Base-by-base conservation (phyloP, 35 echinoderm and acorn worm species). In the Patiria miniata region DNA sequence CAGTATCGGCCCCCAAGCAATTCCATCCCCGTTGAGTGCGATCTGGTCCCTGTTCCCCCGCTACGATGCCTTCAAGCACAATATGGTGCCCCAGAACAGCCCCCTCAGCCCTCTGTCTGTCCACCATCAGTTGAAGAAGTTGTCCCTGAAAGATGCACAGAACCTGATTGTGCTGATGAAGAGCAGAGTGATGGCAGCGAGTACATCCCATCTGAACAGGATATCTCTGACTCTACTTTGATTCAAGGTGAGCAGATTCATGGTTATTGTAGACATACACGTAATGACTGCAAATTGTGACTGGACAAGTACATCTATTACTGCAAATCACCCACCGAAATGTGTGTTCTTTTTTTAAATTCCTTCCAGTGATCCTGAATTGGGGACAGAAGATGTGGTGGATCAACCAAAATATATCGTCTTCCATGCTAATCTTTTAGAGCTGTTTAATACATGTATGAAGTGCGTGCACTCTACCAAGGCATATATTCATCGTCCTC, bases 381-480 rank as follows among this genome's bases (percentile, higher is more conserved):
- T 18, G 8, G 60, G 8, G 12, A 65, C 14, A 21, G 14, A 65
- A 18, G 60, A 65, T 65, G 12, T 21, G 60, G 60, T 65, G 12
- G 60, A 65, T 65, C 60, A 65, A 32, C 60, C 60, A n/a, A 65
- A 65, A 21, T 65, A 65, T 2, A 65, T 65, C 2, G 60, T 65
- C 7, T 65, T 65, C 30, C 60, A 23, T 22, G 7, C 7, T 22
- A 1, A 65, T 21, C 30, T 65, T 9, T 8, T 65, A 21, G 14
- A 65, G 22, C 60, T 65, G 14, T 65, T 15, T 65, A 0, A n/a
- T 21, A 22, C n/a, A 0, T 65, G 60, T 21, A 65, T 22, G 12
- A 23, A 65, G 22, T 65, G 60, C 30, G 12, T 65, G 21, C 7
- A 9, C 22, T 0, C 60, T 18, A 65, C 60, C 60, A 65, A 65